Conservation (phyloP, 1,140 invertebrate species). For the Dysdera silvatica region DNA sequence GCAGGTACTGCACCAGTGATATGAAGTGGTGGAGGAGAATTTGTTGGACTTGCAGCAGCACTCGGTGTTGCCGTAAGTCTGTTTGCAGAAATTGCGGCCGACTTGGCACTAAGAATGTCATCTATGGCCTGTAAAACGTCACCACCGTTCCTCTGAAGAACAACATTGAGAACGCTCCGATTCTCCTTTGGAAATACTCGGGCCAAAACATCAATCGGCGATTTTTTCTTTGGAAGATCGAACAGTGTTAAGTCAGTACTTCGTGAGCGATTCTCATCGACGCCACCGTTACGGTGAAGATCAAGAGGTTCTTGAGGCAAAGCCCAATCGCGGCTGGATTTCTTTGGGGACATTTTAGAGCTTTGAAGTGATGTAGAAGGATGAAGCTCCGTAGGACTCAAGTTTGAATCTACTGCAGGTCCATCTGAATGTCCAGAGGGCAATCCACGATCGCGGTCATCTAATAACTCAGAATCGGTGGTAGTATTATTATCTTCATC, state of each 20-base stretch:
- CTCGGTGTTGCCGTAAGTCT: not conserved
- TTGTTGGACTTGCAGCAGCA: no score
- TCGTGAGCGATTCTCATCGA: not conserved
- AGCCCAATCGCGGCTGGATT: not conserved
- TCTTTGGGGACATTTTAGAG: not conserved
- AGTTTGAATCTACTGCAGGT: no score
- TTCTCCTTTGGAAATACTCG: slow-evolving; percentile 76
- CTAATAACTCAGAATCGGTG: no score
- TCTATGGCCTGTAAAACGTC: slow-evolving; percentile 87
- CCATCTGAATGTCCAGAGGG: no score
- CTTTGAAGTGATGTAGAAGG: not conserved
- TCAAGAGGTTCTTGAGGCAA: slow-evolving; percentile 12
- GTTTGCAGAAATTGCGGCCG: not conserved
- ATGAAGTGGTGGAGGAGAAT: no score
- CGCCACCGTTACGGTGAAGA: slow-evolving; percentile 11
- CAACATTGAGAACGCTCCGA: slow-evolving; percentile 69
- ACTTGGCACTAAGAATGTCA: slow-evolving; percentile 18
- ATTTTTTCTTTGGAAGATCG: slow-evolving; percentile 29
- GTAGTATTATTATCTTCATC: no score
- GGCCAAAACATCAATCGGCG: slow-evolving; percentile 64
- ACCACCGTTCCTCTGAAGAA: slow-evolving; percentile 62
- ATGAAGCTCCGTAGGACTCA: no score
- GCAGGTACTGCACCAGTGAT: no score
- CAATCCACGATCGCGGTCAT: no score
- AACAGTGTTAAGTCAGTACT: slow-evolving; percentile 2